Evolutionary conservation across 1,140 invertebrate species (phyloP).

Genomic region (Nebria ingens): DNA sequence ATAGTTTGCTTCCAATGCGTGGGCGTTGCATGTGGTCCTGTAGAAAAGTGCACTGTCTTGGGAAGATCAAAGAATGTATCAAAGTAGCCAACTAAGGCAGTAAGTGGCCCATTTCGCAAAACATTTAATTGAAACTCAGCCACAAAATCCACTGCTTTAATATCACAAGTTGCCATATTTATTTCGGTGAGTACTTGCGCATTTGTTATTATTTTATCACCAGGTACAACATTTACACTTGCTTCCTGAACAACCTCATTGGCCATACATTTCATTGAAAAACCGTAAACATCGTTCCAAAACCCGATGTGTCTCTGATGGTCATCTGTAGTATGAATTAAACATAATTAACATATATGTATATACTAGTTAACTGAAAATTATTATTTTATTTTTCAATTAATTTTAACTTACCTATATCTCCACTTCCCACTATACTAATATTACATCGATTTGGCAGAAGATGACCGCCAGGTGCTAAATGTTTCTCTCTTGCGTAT

Average conservation of each 20-base stretch:
- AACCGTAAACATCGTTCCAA: conserved; percentile 96
- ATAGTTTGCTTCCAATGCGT: conserved; percentile 99
- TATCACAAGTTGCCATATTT: conserved; percentile 72
- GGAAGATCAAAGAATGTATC: conserved; percentile 77
- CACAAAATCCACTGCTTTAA: conserved; percentile 70
- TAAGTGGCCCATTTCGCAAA: conserved; percentile 61
- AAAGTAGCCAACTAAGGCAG: conserved; percentile 88
- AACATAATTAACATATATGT: no score
- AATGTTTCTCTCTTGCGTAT: conserved; percentile 80
- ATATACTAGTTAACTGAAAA: no score
- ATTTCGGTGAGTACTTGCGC: conserved; percentile 54
- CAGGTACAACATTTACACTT: conserved; percentile 72
- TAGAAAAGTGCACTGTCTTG: conserved; percentile 53
- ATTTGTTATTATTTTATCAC: conserved; percentile 66
- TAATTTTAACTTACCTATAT: conserved; percentile 68
- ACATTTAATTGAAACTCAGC: conserved; percentile 65
- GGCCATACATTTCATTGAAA: conserved; percentile 92
- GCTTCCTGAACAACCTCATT: conserved; percentile 82
- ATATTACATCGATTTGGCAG: conserved; percentile 86
- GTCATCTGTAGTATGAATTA: no score
- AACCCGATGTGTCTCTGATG: conserved; percentile 56
- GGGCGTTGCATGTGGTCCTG: conserved; percentile 57
- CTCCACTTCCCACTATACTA: conserved; percentile 79
- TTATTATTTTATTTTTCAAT: no score
- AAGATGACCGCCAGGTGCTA: conserved; percentile 61